Conservation (phyloP, 1,140 invertebrate species). For the Copidosoma floridanum region DNA sequence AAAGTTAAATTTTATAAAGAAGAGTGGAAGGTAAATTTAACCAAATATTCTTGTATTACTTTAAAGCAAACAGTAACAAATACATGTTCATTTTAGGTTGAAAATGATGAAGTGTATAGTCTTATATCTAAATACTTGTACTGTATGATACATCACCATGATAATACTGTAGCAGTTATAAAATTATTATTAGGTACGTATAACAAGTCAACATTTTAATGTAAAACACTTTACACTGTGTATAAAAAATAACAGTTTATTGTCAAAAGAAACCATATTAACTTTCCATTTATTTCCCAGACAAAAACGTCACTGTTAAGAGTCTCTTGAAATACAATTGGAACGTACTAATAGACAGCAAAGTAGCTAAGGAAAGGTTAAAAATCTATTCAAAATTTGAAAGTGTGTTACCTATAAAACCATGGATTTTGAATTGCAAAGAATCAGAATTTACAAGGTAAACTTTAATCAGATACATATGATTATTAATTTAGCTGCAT, state of each 20-base stretch:
- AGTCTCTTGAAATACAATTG: not conserved
- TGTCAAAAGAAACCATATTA: too few species aligned
- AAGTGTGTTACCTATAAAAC: not conserved
- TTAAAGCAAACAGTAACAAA: too few species aligned
- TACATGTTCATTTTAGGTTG: not conserved
- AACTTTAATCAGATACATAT: not conserved
- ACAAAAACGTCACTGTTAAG: not conserved
- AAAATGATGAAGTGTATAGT: not conserved
- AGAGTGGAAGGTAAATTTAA: not conserved
- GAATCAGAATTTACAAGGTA: not conserved
- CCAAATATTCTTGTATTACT: too few species aligned
- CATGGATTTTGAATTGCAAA: not conserved
- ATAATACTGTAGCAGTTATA: not conserved
- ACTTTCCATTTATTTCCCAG: not conserved
- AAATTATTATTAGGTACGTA: not conserved
- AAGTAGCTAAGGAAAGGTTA: too few species aligned
- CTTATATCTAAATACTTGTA: not conserved
- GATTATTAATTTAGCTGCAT: not conserved
- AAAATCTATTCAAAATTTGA: not conserved
- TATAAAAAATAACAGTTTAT: not conserved
- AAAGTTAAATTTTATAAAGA: not conserved
- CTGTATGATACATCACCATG: not conserved
- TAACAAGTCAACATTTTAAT: too few species aligned
- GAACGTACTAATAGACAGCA: not conserved
- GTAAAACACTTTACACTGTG: not conserved